These are phyloP conservation scores for Callorhinus ursinus DNA, from an alignment of 2,113 vertebrate species.

Conservation along the genomic window DNA sequence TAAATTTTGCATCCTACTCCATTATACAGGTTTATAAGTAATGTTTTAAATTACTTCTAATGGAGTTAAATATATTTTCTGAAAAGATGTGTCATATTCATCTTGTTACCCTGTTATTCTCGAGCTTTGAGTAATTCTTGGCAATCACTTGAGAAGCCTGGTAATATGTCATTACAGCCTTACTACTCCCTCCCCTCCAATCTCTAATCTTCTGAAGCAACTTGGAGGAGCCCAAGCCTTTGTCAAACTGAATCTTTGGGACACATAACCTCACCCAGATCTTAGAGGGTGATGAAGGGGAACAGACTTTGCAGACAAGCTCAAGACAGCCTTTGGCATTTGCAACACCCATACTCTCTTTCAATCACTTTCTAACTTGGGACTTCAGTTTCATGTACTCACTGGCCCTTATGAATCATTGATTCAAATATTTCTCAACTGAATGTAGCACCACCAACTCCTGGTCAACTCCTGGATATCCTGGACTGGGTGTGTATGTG, in stretches of 20 bases:
- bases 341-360: not conserved
- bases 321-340: not conserved
- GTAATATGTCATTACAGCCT: not conserved
- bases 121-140: conserved; percentile 36
- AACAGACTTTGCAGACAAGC: not conserved
- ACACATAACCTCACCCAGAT: not conserved
- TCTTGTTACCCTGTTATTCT: conserved; percentile 29
- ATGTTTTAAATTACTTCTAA: conserved; percentile 53
- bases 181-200: not conserved
- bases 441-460: not conserved
- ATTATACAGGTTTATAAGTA: not conserved
- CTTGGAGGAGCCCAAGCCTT: not conserved
- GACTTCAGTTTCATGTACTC: not conserved
- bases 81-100: not conserved
- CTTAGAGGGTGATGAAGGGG: not conserved
- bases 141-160: not conserved
- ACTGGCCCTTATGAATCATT: not conserved
- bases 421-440: not conserved
- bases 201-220: not conserved
- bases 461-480: not conserved
- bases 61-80: conserved; percentile 34
- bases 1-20: not conserved
- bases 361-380: not conserved
- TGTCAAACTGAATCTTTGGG: conserved; percentile 3
- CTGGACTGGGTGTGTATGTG: not conserved